Base-by-base conservation (phyloP, 2,797 vertebrate genomes). In the Tolypeutes matacus region DNA sequence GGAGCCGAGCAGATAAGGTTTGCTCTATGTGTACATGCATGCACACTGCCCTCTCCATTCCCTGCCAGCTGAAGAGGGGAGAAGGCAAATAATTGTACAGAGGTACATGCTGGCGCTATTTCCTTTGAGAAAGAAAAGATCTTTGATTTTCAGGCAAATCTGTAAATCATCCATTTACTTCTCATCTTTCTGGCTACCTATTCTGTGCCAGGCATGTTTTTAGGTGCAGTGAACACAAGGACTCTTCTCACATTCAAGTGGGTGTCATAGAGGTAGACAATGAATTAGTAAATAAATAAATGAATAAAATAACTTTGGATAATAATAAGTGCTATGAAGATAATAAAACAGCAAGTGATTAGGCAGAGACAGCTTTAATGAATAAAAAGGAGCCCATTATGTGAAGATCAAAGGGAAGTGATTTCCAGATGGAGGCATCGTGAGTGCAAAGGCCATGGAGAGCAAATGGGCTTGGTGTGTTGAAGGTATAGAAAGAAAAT, bases 1-100 rank as follows among this genome's bases (percentile, higher is more conserved):
- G 99, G 99, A 99, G 99, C 98, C 99, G 99, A 97, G 99, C 99
- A 46, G 99, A 99, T 97, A 99, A 99, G 99, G 99, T 99, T 98
- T 96, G 93, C 85, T 77, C 7, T 46, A 58, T 56, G 21, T 39
- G 17, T 34, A 23, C 36, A 39, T 18, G 49, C 34, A 49, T 82
- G 21, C 39, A n/a, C 39, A 53, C 12, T 5, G 39, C 6, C 53
- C 11, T 5, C 31, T 36, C 29, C 21, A 39, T 6, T 23, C 42
- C 46, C 69, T 85, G 49, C 18, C 15, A 27, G 49, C 64, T 29
- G 46, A 39, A 58, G 29, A 94, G 94, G 51, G 39, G 36, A 80
- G 42, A 80, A 51, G 49, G 42, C 12, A 42, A 78, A 82, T 46
- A 34, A 69, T 21, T 3, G 6, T 67, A 39, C 8, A 92, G 42